Base-by-base conservation (phyloP, 2,888 invertebrate genomes). In the Hermaeophaga mercurialis region DNA sequence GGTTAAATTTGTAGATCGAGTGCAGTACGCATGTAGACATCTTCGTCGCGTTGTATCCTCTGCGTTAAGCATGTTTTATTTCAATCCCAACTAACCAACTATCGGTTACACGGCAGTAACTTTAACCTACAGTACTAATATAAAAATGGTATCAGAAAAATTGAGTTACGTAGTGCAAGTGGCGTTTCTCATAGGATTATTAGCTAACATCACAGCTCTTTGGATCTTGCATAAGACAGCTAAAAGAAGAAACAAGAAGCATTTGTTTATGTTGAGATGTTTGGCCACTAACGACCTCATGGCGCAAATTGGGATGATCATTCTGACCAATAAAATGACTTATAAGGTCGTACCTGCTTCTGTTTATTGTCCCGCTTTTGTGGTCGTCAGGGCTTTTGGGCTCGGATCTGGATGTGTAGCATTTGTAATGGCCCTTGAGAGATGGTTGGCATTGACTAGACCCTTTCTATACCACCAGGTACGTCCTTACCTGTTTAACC, bases 381-480 rank as follows among this genome's bases (percentile, higher is more conserved):
- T 93, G 4, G 79, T 90, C 49, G 85, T 91, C 79, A 82, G 93
- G 57, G 85, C 88, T 65, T 93, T 93, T 78, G 94, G 93, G 44
- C 82, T 93, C 56, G 91, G 91, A 70, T 91, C 92, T 65, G 93
- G 92, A 36, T 90, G 91, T 78, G 91, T 93, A 68, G 91, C 93
- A 15, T 86, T 91, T 71, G 88, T 92, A 54, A 94, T 94, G 93
- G 92, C 93, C 8, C 84, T 88, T 26, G 93, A 94, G 78, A 81
- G 94, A 64, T 94, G 90, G 86, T 81, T 93, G 71, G 93, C 94
- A 15, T 84, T 94, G 66, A 91, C 93, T 8, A 82, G 89, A 65
- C 93, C 93, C 31, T 94, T 94, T 78, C 81, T 90, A 68, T 94
- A 93, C 76, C 92, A 92, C 76, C 91, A 91, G 88, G 93, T 93